Percentiles rank a stretch among this genome's conserved stretches.
These are phyloP conservation scores for Sturnira hondurensis DNA, from an alignment of 2,113 vertebrate species.

Conservation along the genomic window DNA sequence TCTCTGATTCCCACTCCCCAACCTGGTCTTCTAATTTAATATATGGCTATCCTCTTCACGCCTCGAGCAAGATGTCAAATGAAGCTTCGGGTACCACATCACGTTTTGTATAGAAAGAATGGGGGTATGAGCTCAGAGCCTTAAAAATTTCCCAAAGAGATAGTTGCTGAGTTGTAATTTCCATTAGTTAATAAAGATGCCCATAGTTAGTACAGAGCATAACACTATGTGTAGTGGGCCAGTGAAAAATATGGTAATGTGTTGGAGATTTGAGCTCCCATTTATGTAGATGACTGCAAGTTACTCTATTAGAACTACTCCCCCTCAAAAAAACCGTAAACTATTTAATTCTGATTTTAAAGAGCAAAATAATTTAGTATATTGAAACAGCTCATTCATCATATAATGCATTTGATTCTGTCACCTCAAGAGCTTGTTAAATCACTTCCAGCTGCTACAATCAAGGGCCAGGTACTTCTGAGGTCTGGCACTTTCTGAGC, in stretches of 20 bases:
- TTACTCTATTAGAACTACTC: constrained; percentile 49
- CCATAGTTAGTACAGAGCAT: background rate
- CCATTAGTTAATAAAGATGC: background rate
- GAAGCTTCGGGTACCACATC: background rate
- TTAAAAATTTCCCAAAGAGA: background rate
- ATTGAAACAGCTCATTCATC: constrained; percentile 86
- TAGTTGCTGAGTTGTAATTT: background rate
- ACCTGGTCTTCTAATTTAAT: background rate
- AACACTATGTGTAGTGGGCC: background rate
- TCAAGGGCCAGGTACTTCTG: constrained; percentile 85
- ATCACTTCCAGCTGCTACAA: constrained; percentile 88
- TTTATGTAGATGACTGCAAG: constrained; percentile 30
- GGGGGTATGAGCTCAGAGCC: background rate
- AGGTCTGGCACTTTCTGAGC: constrained; percentile 84
- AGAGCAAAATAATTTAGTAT: constrained; percentile 85
- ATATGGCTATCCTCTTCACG: background rate
- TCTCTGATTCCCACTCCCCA: background rate
- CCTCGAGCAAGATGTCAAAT: background rate
- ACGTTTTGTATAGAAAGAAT: background rate
- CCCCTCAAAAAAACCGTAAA: constrained; percentile 69
- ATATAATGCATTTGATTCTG: constrained; percentile 85
- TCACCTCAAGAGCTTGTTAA: constrained; percentile 87
- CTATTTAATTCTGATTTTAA: constrained; percentile 85
- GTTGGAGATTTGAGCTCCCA: background rate
- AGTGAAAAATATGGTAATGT: background rate